Base-by-base conservation (phyloP, 2,888 invertebrate genomes). In the Limulus polyphemus region DNA sequence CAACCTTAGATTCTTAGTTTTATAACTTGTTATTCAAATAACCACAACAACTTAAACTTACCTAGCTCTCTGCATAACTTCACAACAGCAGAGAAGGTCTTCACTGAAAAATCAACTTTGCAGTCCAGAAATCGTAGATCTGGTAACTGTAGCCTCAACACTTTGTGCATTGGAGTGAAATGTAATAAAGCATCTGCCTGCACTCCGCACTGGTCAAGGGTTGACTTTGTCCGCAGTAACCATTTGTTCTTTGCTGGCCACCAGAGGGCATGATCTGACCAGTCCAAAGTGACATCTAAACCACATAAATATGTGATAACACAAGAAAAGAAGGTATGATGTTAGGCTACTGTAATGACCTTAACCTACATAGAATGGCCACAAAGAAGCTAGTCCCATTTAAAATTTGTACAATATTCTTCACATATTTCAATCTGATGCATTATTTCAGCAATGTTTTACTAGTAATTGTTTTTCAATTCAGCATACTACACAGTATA, bases 181-280 rank as follows among this genome's bases (percentile, higher is more conserved):
- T 92, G 85, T 0, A 97, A 83, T 47, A 88, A 79, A 1, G 91
- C 90, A 75, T 97, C 95, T 0, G 95, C 94, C 73, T 94, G 91
- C 0, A 98, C 94, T 0, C 91, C 91, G 74, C 89, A 94, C 79
- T 97, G 97, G 79, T 99, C 98, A 69, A 99, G 79, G 0, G 98
- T 99, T 71, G 91, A 91, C 65, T 95, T 83, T 7, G 97, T 95
- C 69, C 94, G 83, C 32, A 88, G 84, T 61, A 99, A 81, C 99
- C 99, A 99, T 73, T 84, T 83, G 79, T 97, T 95, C 73, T 87
- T 84, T 46, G 85, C 86, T 0, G 98, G 97, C 98, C 98, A 99
- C 95, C 98, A 99, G 2, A 99, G 82, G 0, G 93, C 95, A 79
- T 98, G 97, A 77, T 99, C 98, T 55, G 97, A 98, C 98, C 98